Conservation (phyloP, 1,140 invertebrate species). For the Sycophila sp. region DNA sequence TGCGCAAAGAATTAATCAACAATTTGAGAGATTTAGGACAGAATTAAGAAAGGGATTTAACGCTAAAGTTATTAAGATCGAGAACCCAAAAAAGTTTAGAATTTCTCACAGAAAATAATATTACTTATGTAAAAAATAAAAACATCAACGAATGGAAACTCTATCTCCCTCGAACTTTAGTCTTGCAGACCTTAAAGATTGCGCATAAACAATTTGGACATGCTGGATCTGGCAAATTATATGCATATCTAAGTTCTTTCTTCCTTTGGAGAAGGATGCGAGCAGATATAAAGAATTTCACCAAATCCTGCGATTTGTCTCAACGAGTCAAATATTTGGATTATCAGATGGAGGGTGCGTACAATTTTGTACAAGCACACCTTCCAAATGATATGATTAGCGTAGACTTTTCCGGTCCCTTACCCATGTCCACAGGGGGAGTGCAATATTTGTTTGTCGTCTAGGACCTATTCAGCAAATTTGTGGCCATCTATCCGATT, state of each 20-base stretch:
- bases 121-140: neutral
- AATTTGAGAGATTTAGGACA: too few relatives aligned
- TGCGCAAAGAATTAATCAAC: too few relatives aligned
- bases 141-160: neutral
- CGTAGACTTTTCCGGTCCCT: constrained; percentile 21
- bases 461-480: constrained; percentile 1
- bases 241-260: constrained; percentile 24
- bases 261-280: constrained; percentile 37
- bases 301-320: constrained; percentile 36
- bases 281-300: constrained; percentile 23
- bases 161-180: neutral
- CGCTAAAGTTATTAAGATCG: too few relatives aligned
- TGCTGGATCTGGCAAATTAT: constrained; percentile 31
- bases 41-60: too few relatives aligned
- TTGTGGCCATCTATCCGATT: constrained; percentile 14
- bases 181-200: neutral
- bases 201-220: constrained; percentile 33
- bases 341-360: neutral
- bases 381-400: neutral
- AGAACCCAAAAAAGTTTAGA: neutral
- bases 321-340: constrained; percentile 37
- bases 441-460: constrained; percentile 20
- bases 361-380: neutral
- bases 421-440: constrained; percentile 4
- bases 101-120: neutral